Evolutionary conservation across 2,113 vertebrate species (phyloP), one percentile per base, ranked within the genome.

Genomic region (Pollimyrus isidori): DNA sequence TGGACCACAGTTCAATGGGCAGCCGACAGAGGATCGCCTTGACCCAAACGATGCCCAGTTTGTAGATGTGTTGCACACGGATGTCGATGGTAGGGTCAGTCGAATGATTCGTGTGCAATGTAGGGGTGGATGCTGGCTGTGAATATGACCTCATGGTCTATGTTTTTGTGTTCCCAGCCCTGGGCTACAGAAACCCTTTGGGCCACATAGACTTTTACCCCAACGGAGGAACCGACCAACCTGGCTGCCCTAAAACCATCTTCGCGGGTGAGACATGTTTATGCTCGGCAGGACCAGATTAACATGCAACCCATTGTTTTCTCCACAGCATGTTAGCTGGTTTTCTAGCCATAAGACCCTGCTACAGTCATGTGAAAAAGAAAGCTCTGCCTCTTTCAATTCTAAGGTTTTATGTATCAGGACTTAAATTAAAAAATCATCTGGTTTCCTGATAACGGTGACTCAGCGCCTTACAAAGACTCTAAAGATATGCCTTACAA

Each of bases 141-240:
- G 50, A 86, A 48, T 45, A 26, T 45, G 53, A 1, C 21, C 0
- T 42, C 53, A 50, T 53, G n/a, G 48, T 50, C 26, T 87, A 23
- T 35, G 15, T 53, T 87, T 17, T 17, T 86, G 23, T 53, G 11
- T 50, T 56, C n/a, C 48, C 94, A 97, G 98, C 94, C 0, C 90
- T 98, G 50, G 98, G 98, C 53, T 98, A 96, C 49, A 93, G 90
- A 89, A 94, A 96, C 23, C 91, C 95, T 10, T 89, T 99, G 35
- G 98, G 98, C 89, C 96, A 98, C 88, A 94, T 99, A 13, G 98
- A 99, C 92, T 98, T 97, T 94, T 99, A 99, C 49, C 95, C 98
- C 35, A 98, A 99, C 0, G 97, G 97, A 0, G 97, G 98, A 92
- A 90, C 95, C 0, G 97, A 99, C 91, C 98, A 99, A 90, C 97